Percentiles rank a stretch among this genome's conserved stretches.
phyloP scores from a whole-genome alignment of 2,797 vertebrate genomes.

The Coregonus ussuriensis region DNA sequence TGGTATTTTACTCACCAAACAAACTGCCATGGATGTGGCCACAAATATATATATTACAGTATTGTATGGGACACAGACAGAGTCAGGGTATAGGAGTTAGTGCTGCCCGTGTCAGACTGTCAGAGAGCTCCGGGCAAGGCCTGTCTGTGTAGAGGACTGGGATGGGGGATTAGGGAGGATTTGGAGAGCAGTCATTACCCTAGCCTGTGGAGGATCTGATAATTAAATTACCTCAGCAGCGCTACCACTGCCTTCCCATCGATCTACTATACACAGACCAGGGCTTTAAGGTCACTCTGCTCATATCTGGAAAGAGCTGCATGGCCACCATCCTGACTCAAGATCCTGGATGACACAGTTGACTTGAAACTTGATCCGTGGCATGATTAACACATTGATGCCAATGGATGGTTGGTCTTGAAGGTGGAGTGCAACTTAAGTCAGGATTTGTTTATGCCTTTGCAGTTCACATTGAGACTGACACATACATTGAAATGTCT shows the following conservation, averaged over 20 bases:
- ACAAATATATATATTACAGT: background rate
- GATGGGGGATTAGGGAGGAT: conserved; percentile 73
- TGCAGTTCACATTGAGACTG: no score
- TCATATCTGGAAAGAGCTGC: conserved; percentile 17
- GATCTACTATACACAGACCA: conserved; percentile 20
- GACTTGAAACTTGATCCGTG: background rate
- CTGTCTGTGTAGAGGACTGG: conserved; percentile 53
- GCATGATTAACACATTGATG: conserved; percentile 37
- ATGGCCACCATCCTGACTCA: background rate
- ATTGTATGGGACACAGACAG: background rate
- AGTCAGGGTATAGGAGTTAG: conserved; percentile 33
- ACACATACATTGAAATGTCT: no score
- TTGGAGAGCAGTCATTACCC: conserved; percentile 74
- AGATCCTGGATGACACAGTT: conserved; percentile 1
- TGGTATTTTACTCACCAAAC: no score
- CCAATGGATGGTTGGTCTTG: conserved; percentile 11
- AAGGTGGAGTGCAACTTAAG: conserved; percentile 17
- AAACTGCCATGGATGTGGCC: no score
- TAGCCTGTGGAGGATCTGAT: conserved; percentile 61
- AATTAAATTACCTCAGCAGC: conserved; percentile 78
- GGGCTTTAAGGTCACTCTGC: conserved; percentile 46
- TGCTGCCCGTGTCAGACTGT: conserved; percentile 28
- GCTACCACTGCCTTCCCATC: conserved; percentile 37
- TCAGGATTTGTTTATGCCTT: no score
- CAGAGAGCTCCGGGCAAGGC: conserved; percentile 44